Percentiles rank a stretch among this genome's conserved stretches.
phyloP scores from a whole-genome alignment of 53 echinoderm and acorn worm genomes.

The Patiria pectinifera region DNA sequence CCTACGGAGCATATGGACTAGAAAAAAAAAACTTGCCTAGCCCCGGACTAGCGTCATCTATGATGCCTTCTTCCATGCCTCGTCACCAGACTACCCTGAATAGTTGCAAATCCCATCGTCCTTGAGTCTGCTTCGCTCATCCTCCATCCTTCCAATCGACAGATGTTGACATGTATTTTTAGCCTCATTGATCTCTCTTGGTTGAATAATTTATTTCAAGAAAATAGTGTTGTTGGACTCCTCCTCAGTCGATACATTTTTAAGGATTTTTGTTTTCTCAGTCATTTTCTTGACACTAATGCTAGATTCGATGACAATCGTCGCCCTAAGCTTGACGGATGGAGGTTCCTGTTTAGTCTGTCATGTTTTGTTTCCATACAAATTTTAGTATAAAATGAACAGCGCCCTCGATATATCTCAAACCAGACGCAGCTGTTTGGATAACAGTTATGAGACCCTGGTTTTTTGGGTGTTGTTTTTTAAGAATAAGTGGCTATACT shows the following conservation, averaged over 20 bases:
- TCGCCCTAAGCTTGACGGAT: no score
- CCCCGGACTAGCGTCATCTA: neutral
- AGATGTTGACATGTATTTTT: neutral
- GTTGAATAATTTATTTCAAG: slow-evolving; percentile 1
- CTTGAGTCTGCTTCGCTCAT: neutral
- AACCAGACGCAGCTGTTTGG: no score
- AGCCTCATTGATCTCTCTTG: neutral
- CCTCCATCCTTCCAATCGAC: neutral
- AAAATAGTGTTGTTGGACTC: neutral
- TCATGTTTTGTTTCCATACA: no score
- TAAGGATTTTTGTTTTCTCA: no score
- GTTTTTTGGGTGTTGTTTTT: no score
- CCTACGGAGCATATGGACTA: neutral
- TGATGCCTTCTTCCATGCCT: neutral
- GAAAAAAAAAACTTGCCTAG: neutral
- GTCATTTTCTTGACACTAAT: neutral
- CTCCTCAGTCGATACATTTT: no score
- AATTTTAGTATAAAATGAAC: no score
- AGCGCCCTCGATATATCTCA: no score
- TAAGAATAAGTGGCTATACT: no score
- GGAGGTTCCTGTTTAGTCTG: no score
- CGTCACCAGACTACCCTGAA: neutral
- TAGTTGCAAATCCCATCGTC: neutral
- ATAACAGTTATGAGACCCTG: no score
- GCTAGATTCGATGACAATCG: no score